phyloP scores from a whole-genome alignment of 1,140 invertebrate species.

The Trichonephila clavata region DNA sequence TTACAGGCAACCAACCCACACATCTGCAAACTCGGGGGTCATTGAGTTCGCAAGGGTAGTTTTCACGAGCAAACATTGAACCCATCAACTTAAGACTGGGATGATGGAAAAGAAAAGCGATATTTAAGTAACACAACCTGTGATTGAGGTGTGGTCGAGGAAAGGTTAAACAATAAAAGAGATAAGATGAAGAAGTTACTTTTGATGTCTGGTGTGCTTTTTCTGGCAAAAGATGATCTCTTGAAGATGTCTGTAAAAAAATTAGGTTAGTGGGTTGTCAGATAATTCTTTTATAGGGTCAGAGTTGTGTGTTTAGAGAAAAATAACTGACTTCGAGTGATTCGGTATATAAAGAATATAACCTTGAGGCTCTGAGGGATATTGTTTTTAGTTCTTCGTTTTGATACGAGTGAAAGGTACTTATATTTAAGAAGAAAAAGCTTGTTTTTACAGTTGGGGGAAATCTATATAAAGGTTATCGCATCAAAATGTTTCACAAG shows the following conservation, averaged over 20 bases:
- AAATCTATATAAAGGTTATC: too few relatives aligned
- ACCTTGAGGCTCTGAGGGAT: background rate
- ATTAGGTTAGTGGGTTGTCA: background rate
- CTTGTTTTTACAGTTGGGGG: too few relatives aligned
- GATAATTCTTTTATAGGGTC: slow-evolving; percentile 25
- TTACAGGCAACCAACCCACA: background rate
- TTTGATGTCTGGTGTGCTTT: background rate
- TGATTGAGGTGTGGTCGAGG: background rate
- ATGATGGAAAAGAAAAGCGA: background rate
- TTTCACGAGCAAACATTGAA: slow-evolving; percentile 25
- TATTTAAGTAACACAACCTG: background rate
- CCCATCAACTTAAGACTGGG: background rate
- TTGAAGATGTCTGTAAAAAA: background rate
- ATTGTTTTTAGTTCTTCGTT: background rate
- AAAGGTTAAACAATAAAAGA: slow-evolving; percentile 27
- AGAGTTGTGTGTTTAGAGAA: background rate
- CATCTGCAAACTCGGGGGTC: background rate
- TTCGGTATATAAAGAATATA: background rate
- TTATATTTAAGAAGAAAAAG: too few relatives aligned
- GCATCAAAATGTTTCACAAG: too few relatives aligned
- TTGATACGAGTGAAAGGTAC: background rate
- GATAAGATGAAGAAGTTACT: background rate
- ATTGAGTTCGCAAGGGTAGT: background rate
- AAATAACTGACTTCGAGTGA: background rate
- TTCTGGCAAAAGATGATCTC: background rate